Base-by-base conservation (phyloP, 2,797 vertebrate species). In the Neosilurus hyrtlii region DNA sequence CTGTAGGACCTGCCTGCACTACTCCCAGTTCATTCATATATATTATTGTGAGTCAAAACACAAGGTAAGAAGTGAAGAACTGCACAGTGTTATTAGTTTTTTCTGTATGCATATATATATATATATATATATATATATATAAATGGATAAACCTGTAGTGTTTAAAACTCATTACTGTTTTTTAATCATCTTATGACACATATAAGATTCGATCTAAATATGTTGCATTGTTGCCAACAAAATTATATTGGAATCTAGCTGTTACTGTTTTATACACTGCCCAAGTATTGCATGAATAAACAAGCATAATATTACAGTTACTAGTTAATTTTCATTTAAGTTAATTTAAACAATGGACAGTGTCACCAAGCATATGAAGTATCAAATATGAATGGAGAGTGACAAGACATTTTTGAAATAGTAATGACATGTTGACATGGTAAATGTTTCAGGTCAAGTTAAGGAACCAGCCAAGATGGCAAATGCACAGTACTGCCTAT, bases 391-490 rank as follows among this genome's bases (percentile, higher is more conserved):
- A n/a, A 26, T 3, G n/a, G 65, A 4, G 54, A 14, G 52, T 37
- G n/a, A 72, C 35, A 51, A 43, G 22, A 72, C 43, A 26, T 51
- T 1, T 30, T 30, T 30, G 30, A 30, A 30, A 30, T 30, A 30
- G 30, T 30, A 30, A 30, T 30, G 30, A 30, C 30, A 30, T n/a
- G 18, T n/a, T 88, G 51, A 85, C 79, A 85, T 66, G 10, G 62
- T 52, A 83, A 18, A 79, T 59, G 57, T 77, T 51, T 57, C 30
- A 51, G 62, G 82, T 76, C 83, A 86, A 77, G 83, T 87, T 84
- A 86, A 92, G 88, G 85, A 91, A 88, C 84, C 43, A 76, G 90
- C 89, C 81, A 83, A 82, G 86, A 87, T 86, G 70, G 70, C 83
- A 81, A 85, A 80, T n/a, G 24, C 70, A 51, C 15, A 80, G 75